Base-by-base conservation (phyloP, 2,888 invertebrate species). In the Slavum lentiscoides region DNA sequence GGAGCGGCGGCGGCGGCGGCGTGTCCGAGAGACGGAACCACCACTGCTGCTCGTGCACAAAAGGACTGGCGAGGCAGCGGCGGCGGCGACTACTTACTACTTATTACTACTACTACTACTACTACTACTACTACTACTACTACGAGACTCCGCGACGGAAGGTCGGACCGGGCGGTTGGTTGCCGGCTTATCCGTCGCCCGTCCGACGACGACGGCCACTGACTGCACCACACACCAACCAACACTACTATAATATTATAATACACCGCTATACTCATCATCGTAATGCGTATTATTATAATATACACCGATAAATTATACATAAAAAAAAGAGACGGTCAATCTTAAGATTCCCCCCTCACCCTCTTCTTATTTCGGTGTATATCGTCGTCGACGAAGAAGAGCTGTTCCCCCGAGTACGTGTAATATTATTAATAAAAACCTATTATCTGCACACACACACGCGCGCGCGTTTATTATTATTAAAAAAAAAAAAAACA, bases 1-100 rank as follows among this genome's bases (percentile, higher is more conserved):
- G 80, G 62, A 80, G 80, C 69, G 61, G 61, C 74, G 75, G 75
- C 74, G 74, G 75, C 73, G 62, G 64, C 75, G 68, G 70, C 80
- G 80, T 80, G 72, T 80, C 80, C 80, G 80, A 80, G 77, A 77
- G 72, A 80, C 70, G 80, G 55, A 76, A 76, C 75, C 75, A 76
- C 75, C 75, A 67, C 75, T 55, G 30, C 59, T 30, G 74, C 75
- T 43, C 23, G 72, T 66, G 80, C 80, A 80, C 80, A 80, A 80
- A 80, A 80, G 80, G 80, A 80, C 80, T 64, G 80, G 77, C 69
- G 62, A 77, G 77, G 77, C 61, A 69, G 62, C 68, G 68, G 66
- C 75, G 75, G n/a, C 75, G 75, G 30, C 61, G 61, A 9, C 68
- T 11, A 5, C 67, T 68, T 43, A 43, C 43, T 43, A 5, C 3